Base-by-base conservation (phyloP, 2,888 invertebrate species). In the Scaptodrosophila latifasciaeformis region DNA sequence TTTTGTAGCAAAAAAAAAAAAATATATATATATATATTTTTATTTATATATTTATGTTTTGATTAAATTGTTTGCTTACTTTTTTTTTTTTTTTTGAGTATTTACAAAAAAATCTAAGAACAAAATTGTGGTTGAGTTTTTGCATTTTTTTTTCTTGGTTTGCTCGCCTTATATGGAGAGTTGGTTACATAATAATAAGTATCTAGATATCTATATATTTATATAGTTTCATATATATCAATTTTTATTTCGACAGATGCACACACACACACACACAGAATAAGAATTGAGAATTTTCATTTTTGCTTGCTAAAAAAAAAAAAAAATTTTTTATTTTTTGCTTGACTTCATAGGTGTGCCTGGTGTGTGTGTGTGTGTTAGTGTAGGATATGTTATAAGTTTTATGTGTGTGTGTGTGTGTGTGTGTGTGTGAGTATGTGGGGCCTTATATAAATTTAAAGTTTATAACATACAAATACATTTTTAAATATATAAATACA, bases 71-170 rank as follows among this genome's bases (percentile, higher is more conserved):
- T n/a, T n/a, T n/a, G n/a, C n/a, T n/a, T n/a, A n/a, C n/a, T n/a
- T n/a, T n/a, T n/a, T 62, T 39, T 56, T 51, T 39, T 48, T 44
- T 58, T 75, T 72, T 79, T 66, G 80, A 72, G 74, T 80, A 79
- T 72, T 72, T 72, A 76, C 80, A 79, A 72, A 79, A 67, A 72
- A 59, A 17, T 4, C 9, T 58, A 79, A 66, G 77, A 74, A 76
- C 78, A 77, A 76, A 70, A 43, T 59, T 61, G 55, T 24, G 52
- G 55, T 48, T 50, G 24, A 57, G n/a, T n/a, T 46, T 49, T 35
- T 13, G 13, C 30, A 13, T 4, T 24, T 19, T 3, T 27, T 21
- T n/a, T 47, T 31, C 48, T 48, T 27, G 13, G 29, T 48, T 49
- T 55, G 10, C n/a, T 46, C 46, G 24, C 10, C 3, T 27, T 46